A percentile compares a stretch with the other conserved stretches of the same genome.
Conservation (phyloP, 2,888 invertebrate genomes). For the Yponomeuta malinellus region DNA sequence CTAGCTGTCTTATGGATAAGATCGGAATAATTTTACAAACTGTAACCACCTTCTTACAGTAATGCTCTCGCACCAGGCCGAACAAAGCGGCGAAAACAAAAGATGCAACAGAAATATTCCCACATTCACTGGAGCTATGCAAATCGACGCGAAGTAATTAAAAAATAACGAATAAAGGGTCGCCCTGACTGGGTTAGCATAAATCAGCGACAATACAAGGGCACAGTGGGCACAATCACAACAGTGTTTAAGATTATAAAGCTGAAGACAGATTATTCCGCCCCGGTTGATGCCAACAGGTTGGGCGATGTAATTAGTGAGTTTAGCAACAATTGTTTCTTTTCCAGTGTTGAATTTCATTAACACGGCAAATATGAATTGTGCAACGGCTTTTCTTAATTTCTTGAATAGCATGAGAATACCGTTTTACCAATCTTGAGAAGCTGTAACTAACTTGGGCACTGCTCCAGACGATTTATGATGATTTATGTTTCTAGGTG, state of each 20-base stretch:
- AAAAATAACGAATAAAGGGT: conserved; percentile 10
- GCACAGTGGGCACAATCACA: conserved; percentile 15
- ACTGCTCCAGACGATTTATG: not conserved
- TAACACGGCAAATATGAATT: conserved; percentile 15
- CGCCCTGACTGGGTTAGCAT: conserved; percentile 15
- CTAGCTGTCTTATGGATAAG: no score
- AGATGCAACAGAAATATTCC: conserved; percentile 1
- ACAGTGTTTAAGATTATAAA: conserved; percentile 21
- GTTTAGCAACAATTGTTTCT: conserved; percentile 19
- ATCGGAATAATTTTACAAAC: no score
- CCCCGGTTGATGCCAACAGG: conserved; percentile 43
- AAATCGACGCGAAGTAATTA: conserved; percentile 7
- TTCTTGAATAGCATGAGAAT: not conserved
- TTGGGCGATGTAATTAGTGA: conserved; percentile 31
- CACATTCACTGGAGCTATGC: conserved; percentile 5
- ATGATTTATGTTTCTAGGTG: no score
- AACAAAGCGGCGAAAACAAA: not conserved
- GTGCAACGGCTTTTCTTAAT: conserved; percentile 2
- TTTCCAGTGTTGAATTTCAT: conserved; percentile 16
- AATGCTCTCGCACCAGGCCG: no score
- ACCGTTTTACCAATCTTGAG: not conserved
- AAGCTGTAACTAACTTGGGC: not conserved
- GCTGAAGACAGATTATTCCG: conserved; percentile 43
- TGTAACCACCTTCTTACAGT: no score
- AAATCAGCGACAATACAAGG: conserved; percentile 15